Evolutionary conservation across 2,888 invertebrate genomes (phyloP), one percentile per base, ranked within the genome.

Genomic region (Pemphredon lugubris): DNA sequence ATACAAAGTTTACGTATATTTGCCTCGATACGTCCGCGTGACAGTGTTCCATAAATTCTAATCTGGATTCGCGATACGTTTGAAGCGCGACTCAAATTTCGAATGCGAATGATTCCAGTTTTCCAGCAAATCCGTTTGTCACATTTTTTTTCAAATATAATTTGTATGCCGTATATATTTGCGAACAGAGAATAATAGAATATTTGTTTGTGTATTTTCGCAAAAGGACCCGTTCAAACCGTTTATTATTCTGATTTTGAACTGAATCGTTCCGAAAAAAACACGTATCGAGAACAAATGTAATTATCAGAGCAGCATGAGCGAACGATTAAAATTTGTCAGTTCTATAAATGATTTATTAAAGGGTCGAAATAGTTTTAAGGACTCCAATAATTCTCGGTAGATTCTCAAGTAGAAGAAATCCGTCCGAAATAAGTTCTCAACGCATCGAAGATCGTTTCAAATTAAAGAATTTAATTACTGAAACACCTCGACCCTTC

Each of bases 401-500:
- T 50, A n/a, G 40, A n/a, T 40, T 50, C 11, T 32, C 32, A 26
- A 5, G 26, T 26, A 26, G 26, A 26, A n/a, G 37, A 50, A 37
- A 51, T 57, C 50, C 60, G n/a, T 44, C 26, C 3, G 14, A 42
- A 26, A 6, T 20, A 23, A 11, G n/a, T 6, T 30, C 37, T n/a
- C 21, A 21, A 6, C 23, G 44, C 16, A 21, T 40, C 18, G 13
- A 51, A 57, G 4, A 57, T 53, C 34, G 40, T 18, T 18, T 6
- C 21, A 1, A 16, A n/a, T 1, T 1, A 7, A 16, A 23, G 16
- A 50, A 45, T 37, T 37, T 42, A 34, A 64, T 51, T 53, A 44
- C 64, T 58, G 61, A 72, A 48, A 69, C 73, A 69, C 69, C 66
- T 76, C 74, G 71, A 80, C 81, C 79, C 72, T 75, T 48, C 32